These are phyloP conservation scores for Drosophila albomicans DNA, from an alignment of 1,140 invertebrate genomes.

Conservation along the genomic window DNA sequence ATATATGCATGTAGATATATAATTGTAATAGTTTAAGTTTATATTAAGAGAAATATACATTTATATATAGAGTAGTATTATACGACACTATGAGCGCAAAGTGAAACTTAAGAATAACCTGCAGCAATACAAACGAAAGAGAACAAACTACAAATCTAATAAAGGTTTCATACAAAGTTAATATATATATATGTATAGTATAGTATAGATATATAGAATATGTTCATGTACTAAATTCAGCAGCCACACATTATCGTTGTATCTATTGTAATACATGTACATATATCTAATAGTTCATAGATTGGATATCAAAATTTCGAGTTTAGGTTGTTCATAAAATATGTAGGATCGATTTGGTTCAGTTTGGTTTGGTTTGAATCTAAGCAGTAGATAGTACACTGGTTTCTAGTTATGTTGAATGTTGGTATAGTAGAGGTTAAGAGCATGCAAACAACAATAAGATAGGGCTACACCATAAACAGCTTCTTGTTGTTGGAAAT, in stretches of 20 bases:
- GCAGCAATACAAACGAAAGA: conserved; percentile 51
- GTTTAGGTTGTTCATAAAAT: conserved; percentile 20
- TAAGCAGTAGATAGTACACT: conserved; percentile 44
- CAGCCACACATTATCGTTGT: conserved; percentile 3
- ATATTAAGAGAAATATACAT: conserved; percentile 34
- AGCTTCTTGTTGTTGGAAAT: conserved; percentile 28
- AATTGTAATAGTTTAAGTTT: conserved; percentile 52
- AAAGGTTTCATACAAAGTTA: conserved; percentile 49
- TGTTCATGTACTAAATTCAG: conserved; percentile 34
- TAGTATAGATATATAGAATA: conserved; percentile 16
- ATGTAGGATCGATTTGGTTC: not conserved
- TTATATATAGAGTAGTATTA: conserved; percentile 30
- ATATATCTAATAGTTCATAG: conserved; percentile 28
- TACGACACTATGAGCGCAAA: conserved; percentile 50
- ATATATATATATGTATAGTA: conserved; percentile 54
- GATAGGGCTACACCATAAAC: conserved; percentile 73
- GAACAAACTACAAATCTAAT: conserved; percentile 55
- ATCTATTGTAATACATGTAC: conserved; percentile 21
- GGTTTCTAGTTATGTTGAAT: conserved; percentile 47
- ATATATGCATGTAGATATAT: conserved; percentile 17
- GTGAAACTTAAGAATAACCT: conserved; percentile 52
- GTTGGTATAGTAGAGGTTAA: conserved; percentile 69
- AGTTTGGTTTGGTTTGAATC: conserved; percentile 14
- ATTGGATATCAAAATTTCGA: not conserved
- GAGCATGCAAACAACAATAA: conserved; percentile 82